These are phyloP conservation scores for Danio kyathit DNA, from an alignment of 2,797 vertebrate genomes.

Conservation along the genomic window DNA sequence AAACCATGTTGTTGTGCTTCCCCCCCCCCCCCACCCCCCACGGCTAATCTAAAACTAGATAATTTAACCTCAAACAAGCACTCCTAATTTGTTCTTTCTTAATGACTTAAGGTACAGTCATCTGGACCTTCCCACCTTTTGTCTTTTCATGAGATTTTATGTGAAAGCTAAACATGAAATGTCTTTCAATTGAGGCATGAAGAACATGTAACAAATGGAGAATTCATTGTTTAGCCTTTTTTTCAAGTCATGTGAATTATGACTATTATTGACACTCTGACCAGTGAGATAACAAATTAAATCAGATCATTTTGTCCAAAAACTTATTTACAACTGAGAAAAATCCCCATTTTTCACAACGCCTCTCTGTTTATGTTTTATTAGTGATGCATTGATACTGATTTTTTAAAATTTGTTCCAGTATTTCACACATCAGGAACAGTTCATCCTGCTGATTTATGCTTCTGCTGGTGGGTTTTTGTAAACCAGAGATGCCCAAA, in stretches of 20 bases:
- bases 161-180: slow-evolving; percentile 23
- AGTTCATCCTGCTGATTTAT: no score
- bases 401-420: no score
- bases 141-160: slow-evolving; percentile 64
- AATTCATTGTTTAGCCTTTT: no score
- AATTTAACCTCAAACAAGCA: slow-evolving; percentile 42
- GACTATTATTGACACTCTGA: background rate
- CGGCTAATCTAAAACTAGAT: slow-evolving; percentile 53
- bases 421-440: no score
- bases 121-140: slow-evolving; percentile 66
- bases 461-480: no score
- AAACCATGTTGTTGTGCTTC: slow-evolving; percentile 56
- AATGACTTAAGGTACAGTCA: slow-evolving; percentile 73
- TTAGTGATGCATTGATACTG: no score
- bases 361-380: background rate
- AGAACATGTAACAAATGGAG: slow-evolving; percentile 27
- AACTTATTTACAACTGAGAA: background rate
- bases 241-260: background rate
- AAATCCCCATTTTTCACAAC: background rate
- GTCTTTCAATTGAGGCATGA: no score
- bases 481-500: no score
- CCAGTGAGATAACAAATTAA: background rate
- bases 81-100: slow-evolving; percentile 68
- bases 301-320: background rate
- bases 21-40: no score